phyloP scores from a whole-genome alignment of 1,140 invertebrate species.

The Agraylea sexmaculata region DNA sequence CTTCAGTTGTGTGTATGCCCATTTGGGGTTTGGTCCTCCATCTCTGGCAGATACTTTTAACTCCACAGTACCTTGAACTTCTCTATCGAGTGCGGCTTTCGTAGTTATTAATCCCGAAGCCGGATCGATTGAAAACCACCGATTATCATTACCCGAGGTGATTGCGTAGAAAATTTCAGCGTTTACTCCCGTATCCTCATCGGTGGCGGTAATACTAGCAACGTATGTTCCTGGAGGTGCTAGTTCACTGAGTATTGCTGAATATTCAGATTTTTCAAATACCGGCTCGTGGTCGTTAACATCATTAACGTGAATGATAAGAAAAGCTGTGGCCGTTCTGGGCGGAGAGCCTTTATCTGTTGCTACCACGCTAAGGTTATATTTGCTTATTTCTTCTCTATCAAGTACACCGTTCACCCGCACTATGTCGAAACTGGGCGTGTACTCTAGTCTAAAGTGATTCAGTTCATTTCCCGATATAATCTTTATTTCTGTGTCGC shows the following conservation, averaged over 20 bases:
- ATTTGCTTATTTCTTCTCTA: conserved; percentile 82
- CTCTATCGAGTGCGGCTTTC: conserved; percentile 66
- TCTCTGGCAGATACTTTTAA: conserved; percentile 75
- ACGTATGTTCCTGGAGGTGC: conserved; percentile 79
- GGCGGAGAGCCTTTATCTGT: conserved; percentile 78
- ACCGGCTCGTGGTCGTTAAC: conserved; percentile 91
- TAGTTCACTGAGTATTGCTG: conserved; percentile 74
- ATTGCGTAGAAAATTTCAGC: conserved; percentile 80
- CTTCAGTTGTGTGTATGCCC: conserved; percentile 74
- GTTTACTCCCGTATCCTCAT: conserved; percentile 84
- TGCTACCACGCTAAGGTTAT: conserved; percentile 85
- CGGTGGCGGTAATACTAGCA: conserved; percentile 76
- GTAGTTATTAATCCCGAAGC: conserved; percentile 80
- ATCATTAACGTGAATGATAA: conserved; percentile 88
- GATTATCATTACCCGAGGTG: conserved; percentile 72
- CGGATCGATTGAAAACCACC: conserved; percentile 77
- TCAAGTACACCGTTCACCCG: conserved; percentile 86
- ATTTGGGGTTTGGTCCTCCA: conserved; percentile 82
- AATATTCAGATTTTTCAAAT: conserved; percentile 88
- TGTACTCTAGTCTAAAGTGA: conserved; percentile 78
- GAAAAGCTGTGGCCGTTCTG: conserved; percentile 68
- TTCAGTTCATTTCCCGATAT: conserved; percentile 78
- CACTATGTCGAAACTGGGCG: conserved; percentile 76
- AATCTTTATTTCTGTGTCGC: conserved; percentile 74
- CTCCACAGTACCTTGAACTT: conserved; percentile 71